Evolutionary conservation across 2,113 vertebrate genomes (phyloP).

Genomic region (Kryptolebias marmoratus): DNA sequence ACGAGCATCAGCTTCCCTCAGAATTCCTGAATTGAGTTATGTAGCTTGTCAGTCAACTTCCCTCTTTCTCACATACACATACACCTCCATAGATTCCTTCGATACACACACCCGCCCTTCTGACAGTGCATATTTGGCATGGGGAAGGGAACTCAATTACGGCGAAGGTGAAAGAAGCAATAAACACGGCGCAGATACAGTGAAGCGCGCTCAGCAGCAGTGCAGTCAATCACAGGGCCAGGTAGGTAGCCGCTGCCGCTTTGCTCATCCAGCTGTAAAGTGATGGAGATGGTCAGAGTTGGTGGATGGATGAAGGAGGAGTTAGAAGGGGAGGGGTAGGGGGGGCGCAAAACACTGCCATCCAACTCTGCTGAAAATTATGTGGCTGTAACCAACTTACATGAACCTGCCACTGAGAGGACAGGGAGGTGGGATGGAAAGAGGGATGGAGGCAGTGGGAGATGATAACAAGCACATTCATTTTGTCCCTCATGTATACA

Average conservation of each 20-base stretch:
- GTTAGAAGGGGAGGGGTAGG: background rate
- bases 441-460: slow-evolving; percentile 19
- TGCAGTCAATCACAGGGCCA: slow-evolving; percentile 70
- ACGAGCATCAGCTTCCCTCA: slow-evolving; percentile 41
- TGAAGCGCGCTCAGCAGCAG: slow-evolving; percentile 53
- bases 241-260: slow-evolving; percentile 58
- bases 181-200: slow-evolving; percentile 69
- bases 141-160: slow-evolving; percentile 73
- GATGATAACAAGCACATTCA: slow-evolving; percentile 48
- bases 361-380: slow-evolving; percentile 44
- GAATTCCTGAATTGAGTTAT: slow-evolving; percentile 74
- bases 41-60: slow-evolving; percentile 65
- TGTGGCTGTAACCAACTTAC: slow-evolving; percentile 48
- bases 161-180: slow-evolving; percentile 75
- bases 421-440: slow-evolving; percentile 41
- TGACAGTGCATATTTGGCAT: slow-evolving; percentile 71
- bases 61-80: slow-evolving; percentile 18
- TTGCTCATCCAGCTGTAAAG: slow-evolving; percentile 67
- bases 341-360: slow-evolving; percentile 26
- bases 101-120: slow-evolving; percentile 38
- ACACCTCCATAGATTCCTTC: slow-evolving; percentile 18
- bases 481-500: slow-evolving; percentile 32
- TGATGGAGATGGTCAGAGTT: slow-evolving; percentile 47
- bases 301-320: slow-evolving; percentile 28
- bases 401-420: slow-evolving; percentile 37